These are phyloP conservation scores for Lepidurus couesii DNA, from an alignment of 1,140 invertebrate genomes.

Conservation along the genomic window DNA sequence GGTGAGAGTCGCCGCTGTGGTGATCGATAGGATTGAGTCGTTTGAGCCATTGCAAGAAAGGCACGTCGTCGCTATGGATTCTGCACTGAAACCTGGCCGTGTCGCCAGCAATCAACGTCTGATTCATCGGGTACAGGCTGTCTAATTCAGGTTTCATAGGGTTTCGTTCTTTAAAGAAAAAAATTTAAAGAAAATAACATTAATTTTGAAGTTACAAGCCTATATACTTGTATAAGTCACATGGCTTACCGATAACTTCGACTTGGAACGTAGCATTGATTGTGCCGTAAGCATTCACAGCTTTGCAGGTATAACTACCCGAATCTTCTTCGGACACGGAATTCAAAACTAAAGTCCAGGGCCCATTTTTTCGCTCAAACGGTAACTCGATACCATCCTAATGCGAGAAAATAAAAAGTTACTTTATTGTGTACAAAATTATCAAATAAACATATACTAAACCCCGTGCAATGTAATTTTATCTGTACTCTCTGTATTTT, in stretches of 20 bases:
- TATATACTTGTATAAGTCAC: background rate
- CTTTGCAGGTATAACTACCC: conserved; percentile 32
- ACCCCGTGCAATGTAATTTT: no score
- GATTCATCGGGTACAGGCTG: conserved; percentile 33
- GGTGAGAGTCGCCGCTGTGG: conserved; percentile 25
- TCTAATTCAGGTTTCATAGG: conserved; percentile 32
- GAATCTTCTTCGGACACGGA: conserved; percentile 30
- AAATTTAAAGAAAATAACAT: background rate
- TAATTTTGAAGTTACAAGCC: background rate
- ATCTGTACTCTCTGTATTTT: no score
- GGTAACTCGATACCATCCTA: conserved; percentile 31
- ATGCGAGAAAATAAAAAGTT: background rate
- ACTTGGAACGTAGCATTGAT: conserved; percentile 34
- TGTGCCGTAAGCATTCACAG: conserved; percentile 31
- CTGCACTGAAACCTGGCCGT: conserved; percentile 36
- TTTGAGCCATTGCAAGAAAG: conserved; percentile 38
- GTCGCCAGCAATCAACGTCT: conserved; percentile 35
- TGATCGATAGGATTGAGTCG: conserved; percentile 30
- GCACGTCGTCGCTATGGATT: conserved; percentile 35
- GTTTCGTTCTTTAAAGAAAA: conserved; percentile 25
- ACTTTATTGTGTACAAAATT: background rate
- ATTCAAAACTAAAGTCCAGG: conserved; percentile 31
- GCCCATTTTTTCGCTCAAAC: conserved; percentile 23
- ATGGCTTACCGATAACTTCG: conserved; percentile 31
- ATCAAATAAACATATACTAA: background rate